Evolutionary conservation across 2,113 vertebrate genomes (phyloP), one percentile per base, ranked within the genome.

Genomic region (Seriola dumerili): DNA sequence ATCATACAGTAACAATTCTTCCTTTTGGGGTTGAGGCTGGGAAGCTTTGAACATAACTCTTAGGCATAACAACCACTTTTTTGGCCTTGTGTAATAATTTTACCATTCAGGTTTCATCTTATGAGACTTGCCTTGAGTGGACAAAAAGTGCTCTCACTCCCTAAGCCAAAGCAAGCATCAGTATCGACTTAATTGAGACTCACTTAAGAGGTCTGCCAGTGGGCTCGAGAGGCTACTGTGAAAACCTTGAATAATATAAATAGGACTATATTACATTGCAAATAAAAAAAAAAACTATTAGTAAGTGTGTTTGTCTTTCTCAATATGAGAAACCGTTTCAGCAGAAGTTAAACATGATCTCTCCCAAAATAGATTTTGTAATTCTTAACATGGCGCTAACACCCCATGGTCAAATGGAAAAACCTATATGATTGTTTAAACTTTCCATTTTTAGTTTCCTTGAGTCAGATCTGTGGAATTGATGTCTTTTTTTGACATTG

Each of bases 141-240:
- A 42, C 67, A 17, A 38, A 84, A 71, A 78, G 74, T 64, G 58
- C 76, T 57, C 84, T 85, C 42, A 13, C 48, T 73, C 65, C 63
- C 12, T 46, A 25, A 80, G 42, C 71, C 42, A 76, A 81, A 83
- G 81, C 54, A 68, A 83, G 65, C 58, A 50, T 70, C 57, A 72
- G 67, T 54, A 25, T 62, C 78, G 78, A 75, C 59, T 69, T 86
- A 85, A 91, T 72, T 87, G 78, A 84, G 82, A 80, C 40, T 63
- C 85, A 86, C 75, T 76, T 73, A 84, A 81, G 83, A 81, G 63
- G 61, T 72, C 63, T 55, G 70, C 67, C 81, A 84, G 19, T 70
- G 46, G 70, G 71, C 83, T 85, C 21, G 4, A 76, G 75, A 58
- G 77, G 73, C 70, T 79, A 67, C 63, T 76, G 65, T 48, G 52